Evolutionary conservation across 1,140 invertebrate species (phyloP).

Genomic region (Probaryconus sp.): DNA sequence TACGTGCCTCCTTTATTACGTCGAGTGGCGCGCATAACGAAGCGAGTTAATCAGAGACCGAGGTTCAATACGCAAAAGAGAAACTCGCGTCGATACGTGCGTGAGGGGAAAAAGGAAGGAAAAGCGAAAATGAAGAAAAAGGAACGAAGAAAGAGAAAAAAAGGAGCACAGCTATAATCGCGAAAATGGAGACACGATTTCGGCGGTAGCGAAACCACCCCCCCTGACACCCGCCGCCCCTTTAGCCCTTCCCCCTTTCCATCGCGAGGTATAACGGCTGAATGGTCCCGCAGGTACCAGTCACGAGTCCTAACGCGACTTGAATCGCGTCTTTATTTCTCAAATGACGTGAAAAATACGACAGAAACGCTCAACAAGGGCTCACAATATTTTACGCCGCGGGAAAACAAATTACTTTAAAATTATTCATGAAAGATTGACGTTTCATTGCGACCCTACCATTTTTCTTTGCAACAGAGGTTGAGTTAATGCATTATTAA

Average conservation of each 20-base stretch:
- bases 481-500: too few species aligned
- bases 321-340: slow-evolving; percentile 33
- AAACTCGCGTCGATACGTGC: slow-evolving; percentile 55
- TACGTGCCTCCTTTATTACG: slow-evolving; percentile 58
- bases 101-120: slow-evolving; percentile 4
- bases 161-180: background rate
- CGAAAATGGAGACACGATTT: slow-evolving; percentile 19
- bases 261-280: slow-evolving; percentile 1
- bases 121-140: slow-evolving; percentile 14
- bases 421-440: slow-evolving; percentile 72
- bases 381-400: slow-evolving; percentile 55
- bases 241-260: background rate
- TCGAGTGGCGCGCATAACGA: slow-evolving; percentile 56
- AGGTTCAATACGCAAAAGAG: slow-evolving; percentile 57
- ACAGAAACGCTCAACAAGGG: slow-evolving; percentile 30
- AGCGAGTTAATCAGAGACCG: slow-evolving; percentile 55
- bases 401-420: slow-evolving; percentile 68
- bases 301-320: too few species aligned
- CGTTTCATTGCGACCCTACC: slow-evolving; percentile 67
- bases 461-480: too few species aligned
- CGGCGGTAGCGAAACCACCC: slow-evolving; percentile 5
- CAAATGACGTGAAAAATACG: slow-evolving; percentile 61
- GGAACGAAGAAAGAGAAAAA: slow-evolving; percentile 20
- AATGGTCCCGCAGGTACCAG: slow-evolving; percentile 41
- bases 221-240: background rate